Conservation (phyloP, 2,113 vertebrate genomes). For the Erpornis zantholeuca region DNA sequence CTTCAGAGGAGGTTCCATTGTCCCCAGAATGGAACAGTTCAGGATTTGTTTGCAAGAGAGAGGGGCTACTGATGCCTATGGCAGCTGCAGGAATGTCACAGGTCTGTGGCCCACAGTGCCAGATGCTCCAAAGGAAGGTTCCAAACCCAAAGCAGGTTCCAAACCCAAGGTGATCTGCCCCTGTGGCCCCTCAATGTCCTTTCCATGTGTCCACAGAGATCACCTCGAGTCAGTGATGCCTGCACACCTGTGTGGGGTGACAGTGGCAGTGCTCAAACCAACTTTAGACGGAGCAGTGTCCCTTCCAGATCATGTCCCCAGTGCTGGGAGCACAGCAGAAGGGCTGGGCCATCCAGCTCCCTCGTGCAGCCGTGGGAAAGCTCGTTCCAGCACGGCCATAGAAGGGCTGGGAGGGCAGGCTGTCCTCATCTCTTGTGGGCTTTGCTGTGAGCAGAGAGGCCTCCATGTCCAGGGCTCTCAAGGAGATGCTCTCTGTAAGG, state of each 20-base stretch:
- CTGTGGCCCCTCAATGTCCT: not conserved
- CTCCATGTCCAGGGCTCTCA: not conserved
- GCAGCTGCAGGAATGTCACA: not conserved
- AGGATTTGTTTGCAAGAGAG: not conserved
- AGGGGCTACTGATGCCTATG: not conserved
- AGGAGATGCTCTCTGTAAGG: not conserved
- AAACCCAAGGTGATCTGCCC: not conserved
- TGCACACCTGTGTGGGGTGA: not conserved
- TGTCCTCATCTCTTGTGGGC: not conserved
- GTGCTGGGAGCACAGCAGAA: not conserved
- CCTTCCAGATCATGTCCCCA: not conserved
- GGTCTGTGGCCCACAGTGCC: not conserved
- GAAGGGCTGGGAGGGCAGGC: not conserved
- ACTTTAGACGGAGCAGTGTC: not conserved
- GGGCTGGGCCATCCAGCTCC: not conserved
- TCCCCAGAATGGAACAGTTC: not conserved
- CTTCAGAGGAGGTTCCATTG: not conserved
- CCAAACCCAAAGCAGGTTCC: not conserved
- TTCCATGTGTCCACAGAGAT: not conserved
- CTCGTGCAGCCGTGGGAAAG: fast-evolving
- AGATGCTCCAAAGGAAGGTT: not conserved
- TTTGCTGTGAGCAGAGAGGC: not conserved
- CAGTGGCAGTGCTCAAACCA: not conserved
- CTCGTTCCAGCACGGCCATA: fast-evolving
- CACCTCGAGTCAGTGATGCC: not conserved